Conservation (phyloP, 2,113 vertebrate genomes). For the Catharus bicknelli region DNA sequence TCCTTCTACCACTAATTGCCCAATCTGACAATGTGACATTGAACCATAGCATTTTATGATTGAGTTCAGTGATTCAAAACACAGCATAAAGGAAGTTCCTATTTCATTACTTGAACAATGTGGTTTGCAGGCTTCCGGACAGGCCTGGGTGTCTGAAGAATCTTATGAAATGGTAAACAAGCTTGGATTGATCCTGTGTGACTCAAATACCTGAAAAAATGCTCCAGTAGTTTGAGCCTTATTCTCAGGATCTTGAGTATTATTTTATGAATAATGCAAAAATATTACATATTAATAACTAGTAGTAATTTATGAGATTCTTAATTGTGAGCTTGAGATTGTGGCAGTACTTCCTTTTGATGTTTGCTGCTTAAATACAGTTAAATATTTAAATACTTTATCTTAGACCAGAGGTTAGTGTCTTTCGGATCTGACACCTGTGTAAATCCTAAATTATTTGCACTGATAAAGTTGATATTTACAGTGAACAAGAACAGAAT, state of each 20-base stretch:
- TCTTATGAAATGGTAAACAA: not conserved
- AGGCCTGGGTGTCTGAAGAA: fast-evolving
- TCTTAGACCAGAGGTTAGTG: not conserved
- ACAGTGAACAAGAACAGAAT: not conserved
- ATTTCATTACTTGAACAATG: not conserved
- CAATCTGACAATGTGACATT: fast-evolving
- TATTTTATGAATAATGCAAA: not conserved
- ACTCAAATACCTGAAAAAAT: not conserved
- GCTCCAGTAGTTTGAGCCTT: not conserved
- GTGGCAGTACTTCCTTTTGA: not conserved
- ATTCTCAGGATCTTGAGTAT: fast-evolving
- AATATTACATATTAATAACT: not conserved
- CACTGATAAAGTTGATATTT: not conserved
- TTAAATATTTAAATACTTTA: not conserved
- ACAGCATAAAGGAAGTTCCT: not conserved
- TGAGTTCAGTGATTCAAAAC: not conserved
- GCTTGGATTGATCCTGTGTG: not conserved
- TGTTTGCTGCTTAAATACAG: not conserved
- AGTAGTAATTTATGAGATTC: not conserved
- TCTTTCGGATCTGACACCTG: not conserved
- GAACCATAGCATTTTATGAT: not conserved
- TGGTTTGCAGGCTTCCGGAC: conserved; percentile 7
- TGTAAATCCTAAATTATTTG: not conserved
- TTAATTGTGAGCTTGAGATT: not conserved
- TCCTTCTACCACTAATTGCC: not conserved